Evolutionary conservation across 2,113 vertebrate genomes (phyloP).

Genomic region (Colaptes auratus): DNA sequence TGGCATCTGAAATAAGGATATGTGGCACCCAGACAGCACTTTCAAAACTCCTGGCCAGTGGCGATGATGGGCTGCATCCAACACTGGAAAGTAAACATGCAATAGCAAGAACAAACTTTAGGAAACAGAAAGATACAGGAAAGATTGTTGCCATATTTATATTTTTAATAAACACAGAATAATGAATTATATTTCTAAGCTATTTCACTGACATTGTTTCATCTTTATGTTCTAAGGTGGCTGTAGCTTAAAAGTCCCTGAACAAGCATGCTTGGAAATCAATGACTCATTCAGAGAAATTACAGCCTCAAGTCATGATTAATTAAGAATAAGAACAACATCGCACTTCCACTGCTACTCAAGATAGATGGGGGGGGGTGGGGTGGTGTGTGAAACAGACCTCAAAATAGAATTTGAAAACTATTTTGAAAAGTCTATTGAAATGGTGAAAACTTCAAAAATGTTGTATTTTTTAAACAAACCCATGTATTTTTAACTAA

Average conservation of each 20-base stretch:
- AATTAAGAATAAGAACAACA: background rate
- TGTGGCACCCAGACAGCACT: conserved; percentile 93
- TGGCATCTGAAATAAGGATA: conserved; percentile 95
- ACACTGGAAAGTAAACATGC: conserved; percentile 73
- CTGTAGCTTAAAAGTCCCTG: background rate
- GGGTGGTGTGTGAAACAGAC: background rate
- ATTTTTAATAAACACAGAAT: background rate
- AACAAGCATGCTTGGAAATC: background rate
- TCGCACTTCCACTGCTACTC: background rate
- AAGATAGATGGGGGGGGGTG: background rate
- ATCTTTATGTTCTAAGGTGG: background rate
- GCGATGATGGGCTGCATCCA: conserved; percentile 95
- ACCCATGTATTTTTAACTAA: background rate
- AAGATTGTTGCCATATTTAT: background rate
- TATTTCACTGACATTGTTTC: background rate
- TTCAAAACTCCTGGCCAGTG: conserved; percentile 97
- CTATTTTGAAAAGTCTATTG: background rate
- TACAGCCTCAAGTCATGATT: background rate
- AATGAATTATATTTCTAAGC: background rate
- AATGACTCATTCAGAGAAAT: background rate
- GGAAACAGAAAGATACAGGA: background rate
- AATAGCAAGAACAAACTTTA: background rate
- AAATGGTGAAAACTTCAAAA: background rate
- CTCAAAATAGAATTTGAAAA: background rate
- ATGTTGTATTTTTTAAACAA: background rate